phyloP scores from a whole-genome alignment of 2,888 invertebrate species.

The Gymnocheta viridis region DNA sequence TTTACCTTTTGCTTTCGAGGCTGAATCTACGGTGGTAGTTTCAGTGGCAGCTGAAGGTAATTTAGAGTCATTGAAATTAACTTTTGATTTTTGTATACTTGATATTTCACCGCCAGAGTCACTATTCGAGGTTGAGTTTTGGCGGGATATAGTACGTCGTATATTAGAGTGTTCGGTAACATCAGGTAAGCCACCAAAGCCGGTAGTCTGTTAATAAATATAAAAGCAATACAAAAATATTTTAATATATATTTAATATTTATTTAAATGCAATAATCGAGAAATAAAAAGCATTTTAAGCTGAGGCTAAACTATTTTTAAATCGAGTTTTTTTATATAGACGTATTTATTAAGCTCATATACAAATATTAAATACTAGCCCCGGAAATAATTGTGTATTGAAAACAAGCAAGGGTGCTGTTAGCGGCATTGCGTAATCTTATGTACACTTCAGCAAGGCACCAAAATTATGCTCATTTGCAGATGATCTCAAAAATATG shows the following conservation, averaged over 20 bases:
- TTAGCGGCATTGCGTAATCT: no score
- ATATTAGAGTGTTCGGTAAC: slow-evolving; percentile 82
- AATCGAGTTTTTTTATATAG: no score
- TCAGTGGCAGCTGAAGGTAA: slow-evolving; percentile 69
- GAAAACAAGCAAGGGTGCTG: no score
- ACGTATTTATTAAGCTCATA: no score
- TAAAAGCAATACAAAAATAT: neutral
- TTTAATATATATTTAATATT: neutral
- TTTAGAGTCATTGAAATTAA: slow-evolving; percentile 76
- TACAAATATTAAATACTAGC: no score
- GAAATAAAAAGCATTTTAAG: neutral
- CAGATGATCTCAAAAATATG: no score
- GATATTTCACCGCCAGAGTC: slow-evolving; percentile 81
- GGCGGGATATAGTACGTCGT: slow-evolving; percentile 80
- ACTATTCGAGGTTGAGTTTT: slow-evolving; percentile 81
- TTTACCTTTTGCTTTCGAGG: slow-evolving; percentile 73
- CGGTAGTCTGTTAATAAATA: slow-evolving; percentile 79
- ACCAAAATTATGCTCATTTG: no score
- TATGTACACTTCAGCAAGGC: no score
- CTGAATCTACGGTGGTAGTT: slow-evolving; percentile 62
- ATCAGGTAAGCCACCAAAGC: slow-evolving; percentile 82
- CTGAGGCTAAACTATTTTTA: neutral
- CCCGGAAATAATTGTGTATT: no score
- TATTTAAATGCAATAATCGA: neutral
- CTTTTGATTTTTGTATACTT: slow-evolving; percentile 81